Evolutionary conservation across 2,888 invertebrate genomes (phyloP).

Genomic region (Eupithecia exiguata): DNA sequence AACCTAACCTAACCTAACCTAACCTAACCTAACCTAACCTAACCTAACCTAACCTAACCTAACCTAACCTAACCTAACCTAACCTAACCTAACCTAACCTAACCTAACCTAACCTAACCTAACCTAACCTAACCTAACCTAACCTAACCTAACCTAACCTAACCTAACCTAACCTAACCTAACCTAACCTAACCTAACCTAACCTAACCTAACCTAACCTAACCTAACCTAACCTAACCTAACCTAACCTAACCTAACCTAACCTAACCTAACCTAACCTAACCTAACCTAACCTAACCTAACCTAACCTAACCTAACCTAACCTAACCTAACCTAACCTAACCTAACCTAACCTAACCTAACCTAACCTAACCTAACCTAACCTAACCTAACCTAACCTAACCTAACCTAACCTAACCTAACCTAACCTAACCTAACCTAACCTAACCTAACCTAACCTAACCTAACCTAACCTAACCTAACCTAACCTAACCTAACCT

Average conservation of each 20-base stretch:
- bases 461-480: conserved; percentile 32
- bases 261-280: conserved; percentile 30
- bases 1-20: conserved; percentile 18
- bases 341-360: conserved; percentile 32
- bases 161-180: conserved; percentile 36
- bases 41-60: conserved; percentile 25
- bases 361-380: conserved; percentile 39
- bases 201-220: conserved; percentile 33
- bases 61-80: conserved; percentile 35
- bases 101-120: conserved; percentile 37
- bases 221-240: conserved; percentile 35
- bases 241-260: conserved; percentile 36
- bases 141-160: conserved; percentile 35
- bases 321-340: conserved; percentile 31
- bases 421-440: conserved; percentile 23
- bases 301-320: conserved; percentile 31
- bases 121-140: conserved; percentile 36
- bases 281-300: conserved; percentile 31
- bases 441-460: conserved; percentile 19
- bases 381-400: conserved; percentile 29
- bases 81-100: conserved; percentile 38
- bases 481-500: conserved; percentile 26
- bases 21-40: conserved; percentile 22
- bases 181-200: conserved; percentile 36
- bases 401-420: conserved; percentile 26